phyloP scores from a whole-genome alignment of 2,888 invertebrate genomes.

The Mythimna vitellina region DNA sequence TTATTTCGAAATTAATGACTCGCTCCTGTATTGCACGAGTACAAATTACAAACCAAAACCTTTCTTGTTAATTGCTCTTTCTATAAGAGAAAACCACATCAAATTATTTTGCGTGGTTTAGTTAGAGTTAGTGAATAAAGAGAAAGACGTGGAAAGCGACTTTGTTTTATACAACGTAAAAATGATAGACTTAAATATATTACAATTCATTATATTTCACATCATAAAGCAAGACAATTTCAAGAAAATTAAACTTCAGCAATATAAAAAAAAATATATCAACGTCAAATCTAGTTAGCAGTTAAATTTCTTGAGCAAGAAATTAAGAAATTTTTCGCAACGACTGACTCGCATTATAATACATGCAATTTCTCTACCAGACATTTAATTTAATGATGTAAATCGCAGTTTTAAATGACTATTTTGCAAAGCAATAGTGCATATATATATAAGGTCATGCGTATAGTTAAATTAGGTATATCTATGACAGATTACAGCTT shows the following conservation, averaged over 20 bases:
- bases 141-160: no score
- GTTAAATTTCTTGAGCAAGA: neutral
- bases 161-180: no score
- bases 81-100: no score
- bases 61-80: no score
- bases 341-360: neutral
- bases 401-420: neutral
- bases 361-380: slow-evolving; percentile 9
- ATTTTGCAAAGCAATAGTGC: neutral
- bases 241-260: no score
- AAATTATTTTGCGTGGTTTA: no score
- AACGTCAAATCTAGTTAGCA: neutral
- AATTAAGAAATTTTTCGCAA: slow-evolving; percentile 21
- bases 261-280: neutral
- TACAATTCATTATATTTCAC: neutral
- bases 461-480: neutral
- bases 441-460: neutral
- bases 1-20: no score
- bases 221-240: neutral
- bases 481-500: neutral
- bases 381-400: slow-evolving; percentile 8
- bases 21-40: no score
- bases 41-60: no score
- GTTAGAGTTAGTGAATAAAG: no score
- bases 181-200: no score